These are phyloP conservation scores for Mesoclemmys tuberculata DNA, from an alignment of 2,113 vertebrate species.

Conservation along the genomic window DNA sequence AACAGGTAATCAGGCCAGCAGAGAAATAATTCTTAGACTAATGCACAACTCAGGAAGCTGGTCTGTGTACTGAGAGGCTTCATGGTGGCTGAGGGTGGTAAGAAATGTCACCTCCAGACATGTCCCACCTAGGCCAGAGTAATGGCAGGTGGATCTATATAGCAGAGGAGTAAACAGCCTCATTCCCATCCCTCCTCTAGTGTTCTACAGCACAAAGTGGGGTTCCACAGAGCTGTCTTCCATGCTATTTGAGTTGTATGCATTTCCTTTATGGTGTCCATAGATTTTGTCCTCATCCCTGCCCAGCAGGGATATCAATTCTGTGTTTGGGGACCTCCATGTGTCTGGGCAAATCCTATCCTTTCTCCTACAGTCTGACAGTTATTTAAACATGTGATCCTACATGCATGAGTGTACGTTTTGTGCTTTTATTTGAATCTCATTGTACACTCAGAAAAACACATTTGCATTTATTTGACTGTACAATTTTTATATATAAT, in stretches of 20 bases:
- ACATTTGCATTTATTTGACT: neutral
- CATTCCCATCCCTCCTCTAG: neutral
- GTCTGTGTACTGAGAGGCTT: neutral
- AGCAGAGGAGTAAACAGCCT: neutral
- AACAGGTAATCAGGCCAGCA: neutral
- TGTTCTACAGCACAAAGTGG: neutral
- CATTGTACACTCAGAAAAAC: neutral
- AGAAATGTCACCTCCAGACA: neutral
- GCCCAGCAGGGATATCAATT: neutral
- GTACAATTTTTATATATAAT: neutral
- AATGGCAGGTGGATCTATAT: neutral
- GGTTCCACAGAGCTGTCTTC: neutral
- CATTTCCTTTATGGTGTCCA: neutral
- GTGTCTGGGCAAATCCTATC: neutral
- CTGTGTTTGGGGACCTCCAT: neutral
- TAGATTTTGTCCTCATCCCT: neutral
- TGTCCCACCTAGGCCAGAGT: neutral
- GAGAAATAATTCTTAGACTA: neutral
- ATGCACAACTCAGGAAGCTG: neutral
- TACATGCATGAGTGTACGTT: neutral
- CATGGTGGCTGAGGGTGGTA: neutral
- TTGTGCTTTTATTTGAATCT: neutral
- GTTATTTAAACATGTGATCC: neutral
- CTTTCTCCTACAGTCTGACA: neutral
- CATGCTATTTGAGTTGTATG: neutral